A percentile compares a stretch with the other conserved stretches of the same genome.
These are phyloP conservation scores for Pseudopipra pipra DNA, from an alignment of 2,113 vertebrate species.

Conservation along the genomic window DNA sequence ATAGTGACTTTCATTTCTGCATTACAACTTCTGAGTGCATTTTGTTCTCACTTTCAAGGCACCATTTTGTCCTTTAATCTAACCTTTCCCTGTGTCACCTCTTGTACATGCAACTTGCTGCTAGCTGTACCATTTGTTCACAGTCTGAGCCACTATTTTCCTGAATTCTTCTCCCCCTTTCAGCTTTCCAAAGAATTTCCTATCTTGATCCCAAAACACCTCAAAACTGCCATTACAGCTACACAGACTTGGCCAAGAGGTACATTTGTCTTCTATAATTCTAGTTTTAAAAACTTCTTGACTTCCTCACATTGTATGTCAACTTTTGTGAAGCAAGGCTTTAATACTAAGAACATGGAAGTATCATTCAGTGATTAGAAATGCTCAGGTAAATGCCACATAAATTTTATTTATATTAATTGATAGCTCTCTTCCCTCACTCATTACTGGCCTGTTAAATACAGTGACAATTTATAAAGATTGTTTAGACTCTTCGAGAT, in stretches of 20 bases:
- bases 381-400: background rate
- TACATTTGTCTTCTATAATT: background rate
- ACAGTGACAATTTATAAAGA: background rate
- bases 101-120: background rate
- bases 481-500: background rate
- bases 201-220: background rate
- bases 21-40: background rate
- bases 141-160: background rate
- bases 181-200: background rate
- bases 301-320: background rate
- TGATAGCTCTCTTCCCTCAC: background rate
- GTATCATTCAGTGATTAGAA: background rate
- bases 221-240: background rate
- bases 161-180: background rate
- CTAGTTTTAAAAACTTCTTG: background rate
- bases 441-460: background rate
- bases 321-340: background rate
- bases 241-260: background rate
- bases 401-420: background rate
- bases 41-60: background rate
- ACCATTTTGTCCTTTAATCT: background rate
- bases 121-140: background rate
- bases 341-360: background rate
- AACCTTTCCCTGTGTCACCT: background rate
- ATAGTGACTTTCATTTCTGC: background rate